Conservation (phyloP, 2,797 vertebrate species). For the Cheirogaleus major region DNA sequence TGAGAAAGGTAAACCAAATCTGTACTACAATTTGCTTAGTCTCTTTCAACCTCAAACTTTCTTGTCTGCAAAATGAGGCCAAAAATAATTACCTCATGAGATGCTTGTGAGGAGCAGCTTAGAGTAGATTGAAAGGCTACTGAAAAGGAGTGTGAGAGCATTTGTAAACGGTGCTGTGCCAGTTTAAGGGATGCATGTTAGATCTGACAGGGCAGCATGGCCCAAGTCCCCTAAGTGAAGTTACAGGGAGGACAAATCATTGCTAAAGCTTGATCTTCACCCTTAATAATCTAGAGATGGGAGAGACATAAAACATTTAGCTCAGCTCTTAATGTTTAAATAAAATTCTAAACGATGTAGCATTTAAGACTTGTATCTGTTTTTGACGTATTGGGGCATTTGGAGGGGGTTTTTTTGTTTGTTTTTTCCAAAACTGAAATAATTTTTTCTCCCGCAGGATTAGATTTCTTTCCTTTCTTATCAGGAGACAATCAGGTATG, state of each 20-base stretch:
- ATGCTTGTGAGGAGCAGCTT: neutral
- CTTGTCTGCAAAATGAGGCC: neutral
- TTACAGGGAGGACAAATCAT: neutral
- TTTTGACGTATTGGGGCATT: neutral
- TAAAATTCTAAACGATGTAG: neutral
- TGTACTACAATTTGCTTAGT: neutral
- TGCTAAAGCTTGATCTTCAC: neutral
- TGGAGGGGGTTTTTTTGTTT: neutral
- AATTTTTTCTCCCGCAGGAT: slow-evolving; percentile 87
- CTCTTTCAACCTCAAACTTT: neutral
- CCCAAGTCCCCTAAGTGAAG: neutral
- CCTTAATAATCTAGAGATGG: neutral
- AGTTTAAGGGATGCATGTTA: neutral
- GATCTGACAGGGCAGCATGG: neutral
- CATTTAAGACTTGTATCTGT: neutral
- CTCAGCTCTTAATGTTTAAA: neutral
- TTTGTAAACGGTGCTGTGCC: neutral
- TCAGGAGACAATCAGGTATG: slow-evolving; percentile 99
- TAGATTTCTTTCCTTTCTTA: slow-evolving; percentile 99
- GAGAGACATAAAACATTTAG: neutral
- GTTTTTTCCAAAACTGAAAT: slow-evolving; percentile 32
- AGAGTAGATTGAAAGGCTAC: neutral
- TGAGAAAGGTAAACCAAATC: slow-evolving; percentile 20
- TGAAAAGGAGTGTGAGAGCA: neutral
- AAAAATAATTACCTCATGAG: neutral